A percentile compares a stretch with the other conserved stretches of the same genome.
Conservation (phyloP, 2,888 invertebrate species). For the Polydrusus pterygomalis region DNA sequence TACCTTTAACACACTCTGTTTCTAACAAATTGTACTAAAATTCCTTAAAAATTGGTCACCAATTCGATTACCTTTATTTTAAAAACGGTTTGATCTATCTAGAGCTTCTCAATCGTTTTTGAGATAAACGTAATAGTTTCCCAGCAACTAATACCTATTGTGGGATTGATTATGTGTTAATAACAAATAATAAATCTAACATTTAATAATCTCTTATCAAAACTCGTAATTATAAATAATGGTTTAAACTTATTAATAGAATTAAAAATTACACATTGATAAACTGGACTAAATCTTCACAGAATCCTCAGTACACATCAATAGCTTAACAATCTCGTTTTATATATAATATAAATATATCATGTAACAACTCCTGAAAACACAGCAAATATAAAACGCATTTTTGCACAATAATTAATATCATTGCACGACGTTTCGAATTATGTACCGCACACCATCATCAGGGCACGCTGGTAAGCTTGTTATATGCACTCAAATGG, state of each 20-base stretch:
- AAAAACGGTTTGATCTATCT: too few species aligned
- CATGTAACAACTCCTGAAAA: too few species aligned
- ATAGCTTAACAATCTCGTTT: too few species aligned
- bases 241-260: neutral
- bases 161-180: too few species aligned
- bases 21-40: slow-evolving; percentile 21
- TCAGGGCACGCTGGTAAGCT: slow-evolving; percentile 33
- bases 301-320: neutral
- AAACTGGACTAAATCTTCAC: neutral
- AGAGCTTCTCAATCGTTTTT: neutral
- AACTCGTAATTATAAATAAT: neutral
- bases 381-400: neutral
- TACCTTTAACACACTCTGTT: slow-evolving; percentile 46
- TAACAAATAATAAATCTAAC: neutral
- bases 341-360: too few species aligned
- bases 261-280: neutral
- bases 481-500: slow-evolving; percentile 30
- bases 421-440: slow-evolving; percentile 30
- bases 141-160: neutral
- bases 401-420: slow-evolving; percentile 1
- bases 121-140: neutral
- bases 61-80: too few species aligned
- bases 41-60: too few species aligned
- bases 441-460: slow-evolving; percentile 23
- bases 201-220: neutral